Percentiles rank a stretch among this genome's conserved stretches.
Evolutionary conservation across 2,888 invertebrate genomes (phyloP).

Genomic region (Drosophila lutescens): DNA sequence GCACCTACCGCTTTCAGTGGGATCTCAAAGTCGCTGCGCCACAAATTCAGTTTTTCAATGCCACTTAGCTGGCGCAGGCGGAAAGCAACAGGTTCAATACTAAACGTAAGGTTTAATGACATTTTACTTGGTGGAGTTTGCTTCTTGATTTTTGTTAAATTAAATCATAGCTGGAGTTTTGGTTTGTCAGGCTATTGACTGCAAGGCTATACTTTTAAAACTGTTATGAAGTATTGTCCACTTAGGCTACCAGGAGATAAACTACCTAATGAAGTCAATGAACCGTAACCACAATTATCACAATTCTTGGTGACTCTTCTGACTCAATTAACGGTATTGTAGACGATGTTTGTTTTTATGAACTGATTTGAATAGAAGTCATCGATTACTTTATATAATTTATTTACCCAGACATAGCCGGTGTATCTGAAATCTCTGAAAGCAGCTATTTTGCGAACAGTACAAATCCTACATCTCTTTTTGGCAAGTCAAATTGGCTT

Average conservation of each 20-base stretch:
- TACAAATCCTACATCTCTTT: neutral
- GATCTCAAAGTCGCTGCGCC: constrained; percentile 45
- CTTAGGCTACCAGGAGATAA: constrained; percentile 8
- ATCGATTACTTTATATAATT: too few species aligned
- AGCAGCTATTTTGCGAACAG: neutral
- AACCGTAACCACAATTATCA: constrained; percentile 10
- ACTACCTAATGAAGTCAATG: neutral
- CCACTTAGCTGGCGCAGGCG: constrained; percentile 44
- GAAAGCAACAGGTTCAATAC: constrained; percentile 55
- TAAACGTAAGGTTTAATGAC: constrained; percentile 65
- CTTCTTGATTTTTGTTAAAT: constrained; percentile 53
- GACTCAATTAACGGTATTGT: constrained; percentile 18
- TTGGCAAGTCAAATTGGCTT: constrained; percentile 7
- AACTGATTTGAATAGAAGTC: constrained; percentile 1
- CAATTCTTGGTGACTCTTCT: constrained; percentile 2
- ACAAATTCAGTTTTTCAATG: constrained; percentile 62
- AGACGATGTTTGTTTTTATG: constrained; percentile 15
- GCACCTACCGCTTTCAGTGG: constrained; percentile 47
- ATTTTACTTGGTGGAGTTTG: constrained; percentile 40
- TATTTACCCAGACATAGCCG: neutral
- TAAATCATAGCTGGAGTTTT: neutral
- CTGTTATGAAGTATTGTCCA: neutral
- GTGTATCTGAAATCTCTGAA: neutral
- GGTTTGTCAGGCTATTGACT: constrained; percentile 32
- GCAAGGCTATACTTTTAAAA: constrained; percentile 12